These are phyloP conservation scores for Calameuta idolon DNA, from an alignment of 2,888 invertebrate species.

Conservation along the genomic window DNA sequence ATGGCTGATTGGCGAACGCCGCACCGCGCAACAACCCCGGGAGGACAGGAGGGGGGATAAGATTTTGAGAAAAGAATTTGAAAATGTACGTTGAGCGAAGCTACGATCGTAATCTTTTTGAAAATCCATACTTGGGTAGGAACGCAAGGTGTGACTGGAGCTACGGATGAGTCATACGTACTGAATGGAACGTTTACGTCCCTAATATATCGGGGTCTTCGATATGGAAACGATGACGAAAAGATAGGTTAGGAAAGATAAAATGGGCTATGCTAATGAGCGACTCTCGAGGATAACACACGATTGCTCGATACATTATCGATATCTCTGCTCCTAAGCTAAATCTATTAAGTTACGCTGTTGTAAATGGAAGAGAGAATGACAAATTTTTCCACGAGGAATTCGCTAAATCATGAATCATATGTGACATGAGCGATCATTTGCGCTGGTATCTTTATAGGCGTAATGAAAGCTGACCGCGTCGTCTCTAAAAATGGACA, in stretches of 20 bases:
- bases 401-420: neutral
- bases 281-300: neutral
- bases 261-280: neutral
- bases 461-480: neutral
- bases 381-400: neutral
- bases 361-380: neutral
- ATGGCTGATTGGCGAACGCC: slow-evolving; percentile 51
- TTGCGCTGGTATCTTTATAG: neutral
- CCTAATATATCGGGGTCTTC: neutral
- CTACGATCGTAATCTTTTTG: neutral
- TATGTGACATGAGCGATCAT: neutral
- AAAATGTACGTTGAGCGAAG: neutral
- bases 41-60: neutral
- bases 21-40: slow-evolving; percentile 29
- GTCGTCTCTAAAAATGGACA: slow-evolving; percentile 6
- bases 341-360: neutral
- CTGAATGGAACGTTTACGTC: neutral
- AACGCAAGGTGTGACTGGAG: neutral
- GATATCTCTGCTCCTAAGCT: neutral
- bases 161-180: neutral
- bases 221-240: neutral
- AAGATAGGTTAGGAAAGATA: neutral
- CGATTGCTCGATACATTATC: neutral
- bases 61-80: neutral
- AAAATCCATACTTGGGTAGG: neutral